These are phyloP conservation scores for Columba livia DNA, from an alignment of 2,113 vertebrate species.

Conservation along the genomic window DNA sequence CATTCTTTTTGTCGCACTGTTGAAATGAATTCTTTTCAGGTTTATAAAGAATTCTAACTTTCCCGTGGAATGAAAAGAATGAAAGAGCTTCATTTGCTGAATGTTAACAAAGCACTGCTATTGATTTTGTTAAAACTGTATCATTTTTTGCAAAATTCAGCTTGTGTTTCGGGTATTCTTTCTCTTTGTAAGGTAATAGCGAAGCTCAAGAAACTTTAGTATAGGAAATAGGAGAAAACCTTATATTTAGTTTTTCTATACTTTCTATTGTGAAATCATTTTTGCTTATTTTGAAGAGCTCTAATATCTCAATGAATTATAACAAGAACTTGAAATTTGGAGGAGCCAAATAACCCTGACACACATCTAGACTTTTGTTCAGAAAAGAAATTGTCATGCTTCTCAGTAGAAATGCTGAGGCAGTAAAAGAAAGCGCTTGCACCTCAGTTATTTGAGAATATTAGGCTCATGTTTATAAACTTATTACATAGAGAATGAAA, in stretches of 20 bases:
- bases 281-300: not conserved
- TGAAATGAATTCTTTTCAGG: not conserved
- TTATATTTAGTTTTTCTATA: not conserved
- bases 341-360: not conserved
- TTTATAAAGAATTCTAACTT: conserved; percentile 26
- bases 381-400: not conserved
- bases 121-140: not conserved
- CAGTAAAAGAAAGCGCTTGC: not conserved
- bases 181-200: not conserved
- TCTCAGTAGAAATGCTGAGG: not conserved
- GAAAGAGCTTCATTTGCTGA: not conserved
- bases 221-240: not conserved
- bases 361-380: not conserved
- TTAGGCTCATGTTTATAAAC: not conserved
- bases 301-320: not conserved
- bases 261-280: not conserved
- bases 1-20: not conserved
- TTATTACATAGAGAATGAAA: not conserved
- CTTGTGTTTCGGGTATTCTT: not conserved
- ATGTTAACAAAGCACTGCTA: conserved; percentile 3
- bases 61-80: not conserved
- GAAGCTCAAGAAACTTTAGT: not conserved
- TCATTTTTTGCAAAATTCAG: not conserved
- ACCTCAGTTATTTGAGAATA: not conserved
- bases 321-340: not conserved